These are phyloP conservation scores for Lagocephalus sceleratus DNA, from an alignment of 2,797 vertebrate genomes.

Conservation along the genomic window DNA sequence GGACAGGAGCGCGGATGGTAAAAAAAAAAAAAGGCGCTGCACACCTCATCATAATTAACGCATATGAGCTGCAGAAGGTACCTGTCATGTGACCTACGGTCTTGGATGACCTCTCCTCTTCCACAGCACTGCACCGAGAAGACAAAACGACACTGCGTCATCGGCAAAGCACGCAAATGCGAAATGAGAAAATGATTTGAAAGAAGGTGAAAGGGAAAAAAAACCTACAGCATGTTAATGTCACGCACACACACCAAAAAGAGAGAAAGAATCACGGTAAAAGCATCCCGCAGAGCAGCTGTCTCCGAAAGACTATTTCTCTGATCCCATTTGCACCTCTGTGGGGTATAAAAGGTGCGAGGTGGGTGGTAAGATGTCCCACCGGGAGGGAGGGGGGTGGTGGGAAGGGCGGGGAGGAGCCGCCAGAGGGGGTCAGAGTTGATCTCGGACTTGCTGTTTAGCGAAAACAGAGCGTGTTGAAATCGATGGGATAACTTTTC, in stretches of 20 bases:
- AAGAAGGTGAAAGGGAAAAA: too few relatives aligned
- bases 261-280: background rate
- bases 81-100: constrained; percentile 74
- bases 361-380: constrained; percentile 24
- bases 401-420: constrained; percentile 18
- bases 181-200: background rate
- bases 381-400: constrained; percentile 38
- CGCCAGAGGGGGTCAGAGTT: constrained; percentile 32
- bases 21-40: background rate
- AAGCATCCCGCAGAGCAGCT: constrained; percentile 1
- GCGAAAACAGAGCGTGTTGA: background rate
- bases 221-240: background rate
- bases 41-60: too few relatives aligned
- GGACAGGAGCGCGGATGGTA: constrained; percentile 12
- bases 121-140: constrained; percentile 46
- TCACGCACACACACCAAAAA: too few relatives aligned
- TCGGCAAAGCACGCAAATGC: constrained; percentile 3
- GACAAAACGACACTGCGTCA: constrained; percentile 13
- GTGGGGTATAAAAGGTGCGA: constrained; percentile 11
- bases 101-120: constrained; percentile 61
- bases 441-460: constrained; percentile 4
- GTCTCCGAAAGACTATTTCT: background rate
- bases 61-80: constrained; percentile 41
- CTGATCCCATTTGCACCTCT: constrained; percentile 52
- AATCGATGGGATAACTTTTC: background rate